Conservation (phyloP, 2,888 invertebrate species). For the Villa cingulata region DNA sequence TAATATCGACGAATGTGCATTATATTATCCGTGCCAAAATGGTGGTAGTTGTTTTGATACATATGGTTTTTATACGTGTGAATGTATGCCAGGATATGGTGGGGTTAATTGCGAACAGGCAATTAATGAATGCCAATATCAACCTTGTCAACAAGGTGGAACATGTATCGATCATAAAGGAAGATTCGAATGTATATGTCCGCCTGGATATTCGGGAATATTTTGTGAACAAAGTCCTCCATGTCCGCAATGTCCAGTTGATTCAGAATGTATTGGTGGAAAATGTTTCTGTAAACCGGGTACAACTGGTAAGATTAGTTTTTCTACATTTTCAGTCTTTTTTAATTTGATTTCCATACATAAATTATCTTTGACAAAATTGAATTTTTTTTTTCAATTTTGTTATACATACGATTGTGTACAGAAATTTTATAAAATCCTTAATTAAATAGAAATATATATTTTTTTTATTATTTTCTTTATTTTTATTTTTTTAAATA, state of each 20-base stretch:
- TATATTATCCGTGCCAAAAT: slow-evolving; percentile 53
- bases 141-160: slow-evolving; percentile 63
- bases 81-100: slow-evolving; percentile 63
- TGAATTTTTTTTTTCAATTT: no score
- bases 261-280: slow-evolving; percentile 51
- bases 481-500: no score
- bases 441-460: no score
- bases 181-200: slow-evolving; percentile 56
- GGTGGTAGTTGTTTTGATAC: slow-evolving; percentile 69
- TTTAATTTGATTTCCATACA: no score
- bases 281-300: slow-evolving; percentile 36
- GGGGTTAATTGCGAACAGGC: slow-evolving; percentile 63
- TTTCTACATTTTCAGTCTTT: no score
- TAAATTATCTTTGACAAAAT: no score
- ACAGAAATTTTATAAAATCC: no score
- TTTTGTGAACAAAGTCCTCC: slow-evolving; percentile 33
- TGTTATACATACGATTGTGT: no score
- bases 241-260: slow-evolving; percentile 45
- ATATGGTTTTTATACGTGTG: slow-evolving; percentile 64
- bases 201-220: slow-evolving; percentile 42
- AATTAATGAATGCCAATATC: slow-evolving; percentile 45
- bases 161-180: slow-evolving; percentile 46
- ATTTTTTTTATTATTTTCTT: no score
- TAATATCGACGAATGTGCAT: slow-evolving; percentile 67
- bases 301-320: slow-evolving; percentile 26